Base-by-base conservation (phyloP, 2,797 vertebrate species). In the Crocidura indochinensis region DNA sequence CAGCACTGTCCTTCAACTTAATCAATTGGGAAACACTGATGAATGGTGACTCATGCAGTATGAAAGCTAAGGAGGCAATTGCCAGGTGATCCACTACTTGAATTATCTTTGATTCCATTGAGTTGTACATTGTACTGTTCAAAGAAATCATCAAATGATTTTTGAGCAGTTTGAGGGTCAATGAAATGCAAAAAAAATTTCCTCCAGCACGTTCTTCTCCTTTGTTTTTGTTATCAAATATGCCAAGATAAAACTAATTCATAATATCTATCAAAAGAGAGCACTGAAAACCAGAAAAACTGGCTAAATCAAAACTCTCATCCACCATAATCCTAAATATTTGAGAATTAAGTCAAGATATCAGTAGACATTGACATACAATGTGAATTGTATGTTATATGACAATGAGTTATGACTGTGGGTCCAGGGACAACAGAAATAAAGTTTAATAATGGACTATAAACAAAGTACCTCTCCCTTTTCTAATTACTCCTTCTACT, bases 21-120 rank as follows among this genome's bases (percentile, higher is more conserved):
- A 94, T 94, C 95, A 93, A 14, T 27, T 47, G 73, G 80, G 86
- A 87, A 92, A 91, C 67, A 46, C 74, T 94, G 82, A 91, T 92
- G 60, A 88, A 90, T 71, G 88, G 56, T 87, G 94, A 92, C 79
- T 87, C 64, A 79, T 75, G 27, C 46, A 46, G n/a, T 53, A 60
- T 71, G 64, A 95, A 95, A 95, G 90, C 90, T 87, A 72, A 80
- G 81, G 75, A 92, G 84, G 65, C n/a, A 91, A 94, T 87, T 91
- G 65, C 78, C 77, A 83, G 53, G 78, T 83, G 74, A 92, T 71
- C 77, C 29, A 87, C 64, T 74, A n/a, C 68, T 85, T 68, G 38
- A 26, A 67, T 85, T 62, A 24, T 62, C 94, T 93, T 88, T 97
- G 86, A 95, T 90, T 95, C 47, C 10, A 80, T 62, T 65, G 53